A percentile compares a stretch with the other conserved stretches of the same genome.
These are phyloP conservation scores for Ernsta delagoae DNA, from an alignment of 2,888 invertebrate genomes.

Conservation along the genomic window DNA sequence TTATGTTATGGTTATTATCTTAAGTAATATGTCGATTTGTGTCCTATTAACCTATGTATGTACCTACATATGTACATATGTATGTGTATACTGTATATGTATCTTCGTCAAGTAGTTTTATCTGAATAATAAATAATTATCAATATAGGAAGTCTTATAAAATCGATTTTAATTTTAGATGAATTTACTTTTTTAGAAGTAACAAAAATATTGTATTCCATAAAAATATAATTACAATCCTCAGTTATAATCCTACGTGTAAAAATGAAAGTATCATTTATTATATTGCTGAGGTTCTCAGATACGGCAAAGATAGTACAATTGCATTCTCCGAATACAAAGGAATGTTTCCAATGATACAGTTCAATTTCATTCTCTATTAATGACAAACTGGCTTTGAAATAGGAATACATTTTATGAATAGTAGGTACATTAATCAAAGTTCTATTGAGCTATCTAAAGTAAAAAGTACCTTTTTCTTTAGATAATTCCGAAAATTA, in stretches of 20 bases:
- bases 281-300: constrained; percentile 8
- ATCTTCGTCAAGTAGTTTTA: no score
- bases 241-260: constrained; percentile 1
- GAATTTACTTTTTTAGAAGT: no score
- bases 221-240: neutral
- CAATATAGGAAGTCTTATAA: no score
- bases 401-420: neutral
- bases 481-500: no score
- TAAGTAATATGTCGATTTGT: neutral
- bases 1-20: constrained; percentile 8
- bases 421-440: neutral
- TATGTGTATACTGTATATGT: no score
- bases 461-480: no score
- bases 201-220: neutral
- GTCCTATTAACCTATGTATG: no score
- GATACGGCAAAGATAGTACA: constrained; percentile 3
- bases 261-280: constrained; percentile 10
- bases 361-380: constrained; percentile 1
- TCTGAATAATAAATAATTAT: no score
- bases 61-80: no score
- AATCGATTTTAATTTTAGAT: no score
- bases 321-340: constrained; percentile 24
- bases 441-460: neutral
- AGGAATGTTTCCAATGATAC: constrained; percentile 12
- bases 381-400: neutral